phyloP scores from a whole-genome alignment of 2,797 vertebrate genomes.

The Helarctos malayanus region DNA sequence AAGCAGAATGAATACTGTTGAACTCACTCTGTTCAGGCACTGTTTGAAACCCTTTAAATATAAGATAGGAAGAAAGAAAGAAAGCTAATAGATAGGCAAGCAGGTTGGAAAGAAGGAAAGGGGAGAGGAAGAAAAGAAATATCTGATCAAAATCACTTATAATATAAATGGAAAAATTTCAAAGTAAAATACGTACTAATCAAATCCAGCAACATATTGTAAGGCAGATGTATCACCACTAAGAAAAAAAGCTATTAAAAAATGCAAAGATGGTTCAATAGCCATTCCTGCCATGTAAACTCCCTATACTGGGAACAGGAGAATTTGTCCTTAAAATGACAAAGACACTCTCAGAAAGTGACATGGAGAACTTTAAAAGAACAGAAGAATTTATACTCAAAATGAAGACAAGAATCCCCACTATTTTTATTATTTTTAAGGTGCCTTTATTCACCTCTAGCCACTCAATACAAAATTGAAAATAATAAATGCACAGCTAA shows the following conservation, averaged over 20 bases:
- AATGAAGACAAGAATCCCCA: background rate
- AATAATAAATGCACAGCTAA: background rate
- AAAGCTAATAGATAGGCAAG: background rate
- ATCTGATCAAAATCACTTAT: background rate
- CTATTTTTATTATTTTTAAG: conserved; percentile 1
- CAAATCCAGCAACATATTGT: background rate
- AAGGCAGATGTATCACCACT: background rate
- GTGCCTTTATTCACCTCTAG: background rate
- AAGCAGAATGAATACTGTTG: background rate
- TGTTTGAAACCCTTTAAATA: background rate
- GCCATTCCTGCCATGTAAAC: background rate
- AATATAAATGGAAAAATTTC: background rate
- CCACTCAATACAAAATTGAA: background rate
- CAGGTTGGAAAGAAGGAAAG: background rate
- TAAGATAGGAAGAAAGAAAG: background rate
- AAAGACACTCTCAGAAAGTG: background rate
- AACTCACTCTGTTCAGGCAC: background rate
- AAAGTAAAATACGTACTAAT: background rate
- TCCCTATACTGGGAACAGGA: background rate
- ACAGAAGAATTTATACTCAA: background rate
- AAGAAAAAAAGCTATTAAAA: conserved; percentile 39
- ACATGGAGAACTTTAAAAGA: background rate
- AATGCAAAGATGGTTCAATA: conserved; percentile 34
- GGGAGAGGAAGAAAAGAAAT: background rate
- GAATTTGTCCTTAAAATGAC: conserved; percentile 26